Evolutionary conservation across 2,797 vertebrate genomes (phyloP).

Genomic region (Gymnothorax reevesii): DNA sequence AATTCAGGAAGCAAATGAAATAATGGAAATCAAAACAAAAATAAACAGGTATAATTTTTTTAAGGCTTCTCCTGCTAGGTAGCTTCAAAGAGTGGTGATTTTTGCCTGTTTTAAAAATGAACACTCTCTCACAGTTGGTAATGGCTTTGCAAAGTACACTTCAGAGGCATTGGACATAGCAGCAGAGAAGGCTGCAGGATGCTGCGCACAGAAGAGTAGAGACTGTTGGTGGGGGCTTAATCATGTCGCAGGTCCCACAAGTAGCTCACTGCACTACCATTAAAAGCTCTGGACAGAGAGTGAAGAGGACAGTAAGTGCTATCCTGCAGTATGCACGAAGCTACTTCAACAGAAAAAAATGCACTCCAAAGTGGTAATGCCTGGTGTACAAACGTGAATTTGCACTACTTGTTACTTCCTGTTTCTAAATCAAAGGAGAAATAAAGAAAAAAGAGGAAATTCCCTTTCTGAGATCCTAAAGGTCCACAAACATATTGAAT

Average conservation of each 20-base stretch:
- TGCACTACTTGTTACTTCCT: not conserved
- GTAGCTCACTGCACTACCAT: not conserved
- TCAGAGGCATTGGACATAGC: not conserved
- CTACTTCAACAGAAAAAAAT: not conserved
- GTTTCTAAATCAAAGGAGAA: not conserved
- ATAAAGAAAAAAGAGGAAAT: not conserved
- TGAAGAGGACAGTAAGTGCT: not conserved
- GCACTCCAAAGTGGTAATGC: not conserved
- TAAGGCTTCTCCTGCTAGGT: not conserved
- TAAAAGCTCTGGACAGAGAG: not conserved
- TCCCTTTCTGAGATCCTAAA: not conserved
- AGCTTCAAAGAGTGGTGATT: not conserved
- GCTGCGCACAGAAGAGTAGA: not conserved
- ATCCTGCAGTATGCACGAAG: not conserved
- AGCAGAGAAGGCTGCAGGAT: not conserved
- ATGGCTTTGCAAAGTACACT: not conserved
- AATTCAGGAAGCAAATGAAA: not conserved
- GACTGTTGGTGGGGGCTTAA: not conserved
- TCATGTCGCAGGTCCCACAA: not conserved
- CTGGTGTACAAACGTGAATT: not conserved
- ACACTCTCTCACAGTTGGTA: not conserved
- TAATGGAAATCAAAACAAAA: not conserved
- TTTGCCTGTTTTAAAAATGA: not conserved
- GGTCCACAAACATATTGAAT: not conserved
- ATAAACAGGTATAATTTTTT: not conserved